Percentiles rank a stretch among this genome's conserved stretches.
Conservation (phyloP, 2,113 vertebrate genomes). For the Centrocercus urophasianus region DNA sequence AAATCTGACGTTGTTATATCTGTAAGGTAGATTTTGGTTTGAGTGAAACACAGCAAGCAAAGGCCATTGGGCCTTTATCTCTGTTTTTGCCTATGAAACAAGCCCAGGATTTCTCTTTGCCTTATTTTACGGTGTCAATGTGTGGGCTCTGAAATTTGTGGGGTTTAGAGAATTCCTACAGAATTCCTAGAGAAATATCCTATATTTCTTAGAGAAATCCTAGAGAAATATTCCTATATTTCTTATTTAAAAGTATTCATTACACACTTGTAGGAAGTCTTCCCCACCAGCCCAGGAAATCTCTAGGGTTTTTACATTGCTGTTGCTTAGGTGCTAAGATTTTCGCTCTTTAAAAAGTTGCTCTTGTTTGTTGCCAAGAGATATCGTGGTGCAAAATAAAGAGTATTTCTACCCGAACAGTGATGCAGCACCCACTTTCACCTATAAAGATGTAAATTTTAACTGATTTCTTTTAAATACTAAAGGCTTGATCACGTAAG, state of each 20-base stretch:
- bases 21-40: background rate
- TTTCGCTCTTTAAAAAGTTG: background rate
- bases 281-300: accelerated
- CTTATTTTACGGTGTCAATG: background rate
- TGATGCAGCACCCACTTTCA: background rate
- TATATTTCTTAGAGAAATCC: too few relatives aligned
- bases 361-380: background rate
- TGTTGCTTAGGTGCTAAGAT: background rate
- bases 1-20: background rate
- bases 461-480: background rate
- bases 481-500: background rate
- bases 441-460: background rate
- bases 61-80: background rate
- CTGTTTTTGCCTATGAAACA: background rate
- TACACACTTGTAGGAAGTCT: background rate
- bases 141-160: background rate
- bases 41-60: background rate
- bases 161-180: background rate
- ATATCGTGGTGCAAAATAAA: background rate
- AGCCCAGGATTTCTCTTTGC: background rate
- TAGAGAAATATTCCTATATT: background rate
- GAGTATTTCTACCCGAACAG: background rate
- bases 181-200: too few relatives aligned
- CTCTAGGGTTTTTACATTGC: background rate
- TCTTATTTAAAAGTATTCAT: background rate